Evolutionary conservation across 2,797 vertebrate species (phyloP).

Genomic region (Aphelocoma californica): DNA sequence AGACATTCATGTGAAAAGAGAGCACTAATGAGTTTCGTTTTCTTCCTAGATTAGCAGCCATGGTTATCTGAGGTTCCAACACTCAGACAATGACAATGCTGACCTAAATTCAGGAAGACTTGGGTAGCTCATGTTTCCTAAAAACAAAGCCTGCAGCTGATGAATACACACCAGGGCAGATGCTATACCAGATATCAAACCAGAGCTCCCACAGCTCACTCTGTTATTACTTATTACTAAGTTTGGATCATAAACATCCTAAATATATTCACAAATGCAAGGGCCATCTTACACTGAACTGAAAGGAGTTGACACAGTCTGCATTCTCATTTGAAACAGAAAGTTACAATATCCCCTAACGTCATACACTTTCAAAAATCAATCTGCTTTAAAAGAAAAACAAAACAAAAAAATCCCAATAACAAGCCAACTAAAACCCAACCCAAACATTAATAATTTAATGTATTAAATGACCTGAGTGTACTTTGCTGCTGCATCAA

Average conservation of each 20-base stretch:
- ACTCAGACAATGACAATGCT: neutral
- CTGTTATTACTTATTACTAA: neutral
- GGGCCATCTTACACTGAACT: neutral
- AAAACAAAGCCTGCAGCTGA: constrained; percentile 26
- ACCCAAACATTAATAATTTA: neutral
- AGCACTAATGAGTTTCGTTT: neutral
- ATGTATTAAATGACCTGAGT: neutral
- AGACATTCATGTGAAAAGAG: neutral
- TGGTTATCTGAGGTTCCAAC: neutral
- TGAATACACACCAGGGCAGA: neutral
- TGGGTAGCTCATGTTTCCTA: constrained; percentile 10
- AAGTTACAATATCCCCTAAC: neutral
- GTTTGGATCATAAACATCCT: neutral
- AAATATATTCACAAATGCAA: neutral
- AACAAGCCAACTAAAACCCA: neutral
- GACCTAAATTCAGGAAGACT: constrained; percentile 42
- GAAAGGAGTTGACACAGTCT: neutral
- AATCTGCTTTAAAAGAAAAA: neutral
- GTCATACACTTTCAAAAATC: neutral
- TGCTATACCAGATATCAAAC: neutral
- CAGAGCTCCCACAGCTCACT: neutral
- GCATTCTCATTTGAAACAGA: neutral
- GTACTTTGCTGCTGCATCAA: neutral
- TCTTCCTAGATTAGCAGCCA: neutral
- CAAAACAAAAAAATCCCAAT: neutral